Evolutionary conservation across 2,797 vertebrate genomes (phyloP).

Genomic region (Morus bassanus): DNA sequence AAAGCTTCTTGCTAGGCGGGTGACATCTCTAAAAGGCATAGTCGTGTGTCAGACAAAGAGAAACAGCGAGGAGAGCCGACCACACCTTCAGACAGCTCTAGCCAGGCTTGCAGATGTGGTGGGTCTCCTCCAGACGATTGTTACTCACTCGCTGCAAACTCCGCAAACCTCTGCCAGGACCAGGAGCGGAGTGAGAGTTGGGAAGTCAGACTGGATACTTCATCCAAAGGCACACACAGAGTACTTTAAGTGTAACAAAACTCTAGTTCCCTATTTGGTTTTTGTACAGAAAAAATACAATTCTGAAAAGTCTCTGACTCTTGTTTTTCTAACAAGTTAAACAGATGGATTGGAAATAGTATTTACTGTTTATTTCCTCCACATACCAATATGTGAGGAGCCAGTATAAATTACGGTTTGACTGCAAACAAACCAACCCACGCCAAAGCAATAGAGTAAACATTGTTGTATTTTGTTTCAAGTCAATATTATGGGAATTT

Average conservation of each 20-base stretch:
- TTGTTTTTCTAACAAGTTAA: conserved; percentile 72
- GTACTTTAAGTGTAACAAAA: not conserved
- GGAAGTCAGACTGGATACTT: not conserved
- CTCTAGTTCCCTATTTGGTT: not conserved
- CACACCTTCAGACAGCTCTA: not conserved
- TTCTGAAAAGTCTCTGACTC: conserved; percentile 72
- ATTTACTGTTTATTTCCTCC: conserved; percentile 79
- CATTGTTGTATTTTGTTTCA: conserved; percentile 52
- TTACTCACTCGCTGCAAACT: not conserved
- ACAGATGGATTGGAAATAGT: conserved; percentile 80
- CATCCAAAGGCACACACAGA: not conserved
- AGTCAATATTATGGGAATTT: conserved; percentile 54
- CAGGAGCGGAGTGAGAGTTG: not conserved
- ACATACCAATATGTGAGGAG: conserved; percentile 79
- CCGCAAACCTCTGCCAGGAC: not conserved
- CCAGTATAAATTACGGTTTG: conserved; percentile 74
- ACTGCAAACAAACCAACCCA: conserved; percentile 75
- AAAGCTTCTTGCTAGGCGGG: not conserved
- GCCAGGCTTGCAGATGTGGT: not conserved
- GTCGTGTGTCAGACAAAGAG: not conserved
- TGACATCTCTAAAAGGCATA: rapidly evolving
- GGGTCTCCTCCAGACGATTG: not conserved
- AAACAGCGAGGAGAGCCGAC: not conserved
- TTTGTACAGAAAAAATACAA: conserved; percentile 21
- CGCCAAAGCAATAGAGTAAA: conserved; percentile 61